Percentiles rank a stretch among this genome's conserved stretches.
phyloP scores from a whole-genome alignment of 37 sponge, comb jelly and placozoan genomes.

The Cladorhizidae sp. region DNA sequence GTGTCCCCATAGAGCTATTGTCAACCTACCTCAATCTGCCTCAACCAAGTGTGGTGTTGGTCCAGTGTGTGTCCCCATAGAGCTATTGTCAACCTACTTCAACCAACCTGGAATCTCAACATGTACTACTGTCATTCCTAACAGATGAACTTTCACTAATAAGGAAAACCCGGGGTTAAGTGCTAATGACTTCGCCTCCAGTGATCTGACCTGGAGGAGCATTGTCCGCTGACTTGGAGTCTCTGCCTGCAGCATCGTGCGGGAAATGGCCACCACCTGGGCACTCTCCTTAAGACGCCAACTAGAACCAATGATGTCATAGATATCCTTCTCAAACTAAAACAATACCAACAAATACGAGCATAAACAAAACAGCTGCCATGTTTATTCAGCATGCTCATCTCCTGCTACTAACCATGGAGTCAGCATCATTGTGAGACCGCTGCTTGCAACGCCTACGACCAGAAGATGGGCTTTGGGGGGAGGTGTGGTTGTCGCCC shows the following conservation, averaged over 20 bases:
- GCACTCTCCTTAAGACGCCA: conserved; percentile 56
- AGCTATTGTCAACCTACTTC: no score
- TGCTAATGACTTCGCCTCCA: no score
- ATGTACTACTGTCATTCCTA: no score
- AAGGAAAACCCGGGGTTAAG: no score
- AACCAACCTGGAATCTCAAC: no score
- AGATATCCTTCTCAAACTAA: conserved; percentile 82
- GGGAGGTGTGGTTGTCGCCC: not conserved
- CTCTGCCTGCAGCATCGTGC: conserved; percentile 90
- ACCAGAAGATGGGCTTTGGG: conserved; percentile 5
- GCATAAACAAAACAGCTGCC: not conserved
- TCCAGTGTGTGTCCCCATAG: no score
- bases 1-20: no score
- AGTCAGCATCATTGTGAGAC: conserved; percentile 17
- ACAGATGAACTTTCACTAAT: no score
- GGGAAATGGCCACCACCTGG: conserved; percentile 71
- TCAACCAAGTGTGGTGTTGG: no score
- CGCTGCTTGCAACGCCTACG: conserved; percentile 2
- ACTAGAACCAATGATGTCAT: conserved; percentile 68
- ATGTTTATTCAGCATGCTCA: no score
- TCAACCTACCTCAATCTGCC: no score
- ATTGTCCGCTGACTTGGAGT: conserved; percentile 63
- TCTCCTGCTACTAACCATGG: conserved; percentile 10
- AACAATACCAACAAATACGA: not conserved
- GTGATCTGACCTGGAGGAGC: conserved; percentile 61